These are phyloP conservation scores for Zaprionus vittiger DNA, from an alignment of 1,140 invertebrate species.

Conservation along the genomic window DNA sequence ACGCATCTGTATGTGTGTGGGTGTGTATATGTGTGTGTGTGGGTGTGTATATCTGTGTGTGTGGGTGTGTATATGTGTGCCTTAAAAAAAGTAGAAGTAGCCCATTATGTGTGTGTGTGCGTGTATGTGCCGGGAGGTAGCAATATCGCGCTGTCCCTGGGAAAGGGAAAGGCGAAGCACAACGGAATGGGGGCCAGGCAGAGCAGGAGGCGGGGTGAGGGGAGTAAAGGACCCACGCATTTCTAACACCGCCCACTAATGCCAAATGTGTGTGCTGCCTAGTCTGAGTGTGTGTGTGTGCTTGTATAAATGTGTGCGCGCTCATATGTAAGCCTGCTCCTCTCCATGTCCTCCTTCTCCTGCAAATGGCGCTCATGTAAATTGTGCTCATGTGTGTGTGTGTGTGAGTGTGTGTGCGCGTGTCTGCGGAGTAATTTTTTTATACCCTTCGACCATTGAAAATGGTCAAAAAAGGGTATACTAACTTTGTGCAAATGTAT, in stretches of 20 bases:
- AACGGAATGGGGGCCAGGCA: background rate
- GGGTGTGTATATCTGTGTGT: constrained; percentile 19
- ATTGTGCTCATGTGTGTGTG: constrained; percentile 44
- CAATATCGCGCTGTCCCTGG: constrained; percentile 25
- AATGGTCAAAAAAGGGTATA: no score
- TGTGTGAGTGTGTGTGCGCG: constrained; percentile 49
- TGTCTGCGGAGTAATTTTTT: constrained; percentile 83
- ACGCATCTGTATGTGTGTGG: constrained; percentile 39
- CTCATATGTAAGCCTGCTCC: constrained; percentile 36
- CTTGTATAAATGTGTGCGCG: constrained; percentile 23
- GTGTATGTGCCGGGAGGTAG: constrained; percentile 37
- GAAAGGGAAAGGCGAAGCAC: background rate
- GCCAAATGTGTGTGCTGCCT: constrained; percentile 46
- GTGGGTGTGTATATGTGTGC: constrained; percentile 22
- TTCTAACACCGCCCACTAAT: constrained; percentile 84
- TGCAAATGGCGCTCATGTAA: constrained; percentile 5
- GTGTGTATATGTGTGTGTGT: constrained; percentile 15
- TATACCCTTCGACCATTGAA: no score
- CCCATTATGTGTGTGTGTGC: constrained; percentile 22
- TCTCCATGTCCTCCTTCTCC: background rate
- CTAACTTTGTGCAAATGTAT: no score
- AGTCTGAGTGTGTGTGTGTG: constrained; percentile 21
- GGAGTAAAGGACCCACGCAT: constrained; percentile 46
- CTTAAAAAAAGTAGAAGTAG: constrained; percentile 68
- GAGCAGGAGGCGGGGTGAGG: background rate